Conservation (phyloP, 2,113 vertebrate species). For the Seriola aureovittata region DNA sequence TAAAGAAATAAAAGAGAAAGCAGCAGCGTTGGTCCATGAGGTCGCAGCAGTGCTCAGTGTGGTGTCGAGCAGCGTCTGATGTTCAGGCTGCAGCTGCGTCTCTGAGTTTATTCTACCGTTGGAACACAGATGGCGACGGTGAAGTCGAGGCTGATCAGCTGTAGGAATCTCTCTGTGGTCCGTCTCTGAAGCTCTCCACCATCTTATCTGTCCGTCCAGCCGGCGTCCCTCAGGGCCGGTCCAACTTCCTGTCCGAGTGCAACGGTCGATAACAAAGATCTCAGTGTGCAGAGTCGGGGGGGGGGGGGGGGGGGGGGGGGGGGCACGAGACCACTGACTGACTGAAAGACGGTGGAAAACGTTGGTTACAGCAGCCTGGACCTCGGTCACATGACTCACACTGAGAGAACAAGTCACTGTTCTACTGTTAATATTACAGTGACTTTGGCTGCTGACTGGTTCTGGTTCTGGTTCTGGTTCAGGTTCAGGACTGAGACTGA, state of each 20-base stretch:
- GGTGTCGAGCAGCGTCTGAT: no score
- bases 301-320: conserved; percentile 2
- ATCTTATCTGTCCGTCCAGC: conserved; percentile 72
- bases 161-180: background rate
- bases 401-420: no score
- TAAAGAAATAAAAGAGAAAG: no score
- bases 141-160: background rate
- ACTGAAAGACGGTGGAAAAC: background rate
- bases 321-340: conserved; percentile 33
- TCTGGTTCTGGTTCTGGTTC: no score
- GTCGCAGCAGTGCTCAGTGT: no score
- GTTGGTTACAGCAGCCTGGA: background rate
- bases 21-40: no score
- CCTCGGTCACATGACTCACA: conserved; percentile 28
- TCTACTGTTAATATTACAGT: no score
- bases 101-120: no score
- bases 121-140: no score
- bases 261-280: conserved; percentile 72
- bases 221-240: conserved; percentile 43
- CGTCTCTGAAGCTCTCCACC: background rate
- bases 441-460: no score
- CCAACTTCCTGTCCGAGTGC: conserved; percentile 65
- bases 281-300: conserved; percentile 41
- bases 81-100: no score
- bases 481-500: no score